Conservation (phyloP, 2,888 invertebrate species). For the Coenonympha glycerion region DNA sequence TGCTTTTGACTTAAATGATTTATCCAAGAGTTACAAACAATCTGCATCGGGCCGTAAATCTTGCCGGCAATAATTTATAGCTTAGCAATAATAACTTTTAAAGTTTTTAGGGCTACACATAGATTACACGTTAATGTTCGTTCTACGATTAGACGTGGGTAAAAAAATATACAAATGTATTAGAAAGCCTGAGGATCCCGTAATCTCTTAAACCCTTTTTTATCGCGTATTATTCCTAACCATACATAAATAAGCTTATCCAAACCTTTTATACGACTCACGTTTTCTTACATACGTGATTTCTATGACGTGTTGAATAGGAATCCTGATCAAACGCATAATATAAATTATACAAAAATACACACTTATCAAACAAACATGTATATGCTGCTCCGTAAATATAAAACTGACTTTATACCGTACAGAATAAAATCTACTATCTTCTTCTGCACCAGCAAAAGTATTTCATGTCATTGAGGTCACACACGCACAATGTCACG, state of each 20-base stretch:
- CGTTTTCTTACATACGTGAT: constrained; percentile 25
- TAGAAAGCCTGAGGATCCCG: neutral
- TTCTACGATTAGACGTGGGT: too few species aligned
- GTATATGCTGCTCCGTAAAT: constrained; percentile 1
- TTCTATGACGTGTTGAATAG: constrained; percentile 33
- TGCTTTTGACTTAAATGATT: too few species aligned
- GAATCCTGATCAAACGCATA: constrained; percentile 28
- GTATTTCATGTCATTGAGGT: constrained; percentile 22
- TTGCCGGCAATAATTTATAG: too few species aligned
- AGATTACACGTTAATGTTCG: too few species aligned
- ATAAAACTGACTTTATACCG: constrained; percentile 10
- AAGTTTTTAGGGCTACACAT: too few species aligned
- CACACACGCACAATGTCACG: constrained; percentile 32
- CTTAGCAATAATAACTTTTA: too few species aligned
- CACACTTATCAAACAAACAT: constrained; percentile 11
- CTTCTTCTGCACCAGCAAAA: neutral
- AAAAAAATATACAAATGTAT: too few species aligned
- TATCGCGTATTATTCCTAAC: neutral
- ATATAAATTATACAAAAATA: constrained; percentile 25
- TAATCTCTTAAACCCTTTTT: neutral
- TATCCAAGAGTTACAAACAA: too few species aligned
- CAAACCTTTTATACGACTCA: constrained; percentile 18
- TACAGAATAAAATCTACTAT: constrained; percentile 13
- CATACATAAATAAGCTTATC: constrained; percentile 16
- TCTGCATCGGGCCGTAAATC: too few species aligned